Percentiles rank a stretch among this genome's conserved stretches.
Conservation (phyloP, 2,113 vertebrate species). For the Hydropotes inermis region DNA sequence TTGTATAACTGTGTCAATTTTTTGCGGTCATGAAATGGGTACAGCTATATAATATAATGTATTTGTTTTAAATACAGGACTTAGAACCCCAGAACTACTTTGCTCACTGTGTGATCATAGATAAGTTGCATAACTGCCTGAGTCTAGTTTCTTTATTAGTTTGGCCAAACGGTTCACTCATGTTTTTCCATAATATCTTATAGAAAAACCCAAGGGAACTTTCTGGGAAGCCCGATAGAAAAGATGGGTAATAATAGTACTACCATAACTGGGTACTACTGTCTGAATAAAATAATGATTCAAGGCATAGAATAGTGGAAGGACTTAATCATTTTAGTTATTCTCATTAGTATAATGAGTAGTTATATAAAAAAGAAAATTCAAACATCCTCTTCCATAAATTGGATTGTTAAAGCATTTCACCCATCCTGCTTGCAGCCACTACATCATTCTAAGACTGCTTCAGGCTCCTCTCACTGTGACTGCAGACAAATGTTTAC, state of each 20-base stretch:
- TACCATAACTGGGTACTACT: background rate
- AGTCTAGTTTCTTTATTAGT: background rate
- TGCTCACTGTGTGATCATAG: background rate
- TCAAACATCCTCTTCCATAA: background rate
- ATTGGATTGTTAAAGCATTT: background rate
- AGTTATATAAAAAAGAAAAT: background rate
- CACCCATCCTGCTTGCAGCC: fast-evolving
- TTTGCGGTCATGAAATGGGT: background rate
- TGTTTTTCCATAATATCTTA: background rate
- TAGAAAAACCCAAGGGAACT: background rate
- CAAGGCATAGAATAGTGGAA: background rate
- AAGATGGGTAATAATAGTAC: background rate
- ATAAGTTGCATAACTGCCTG: background rate
- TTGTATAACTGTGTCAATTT: background rate
- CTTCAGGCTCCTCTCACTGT: background rate
- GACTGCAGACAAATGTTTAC: background rate
- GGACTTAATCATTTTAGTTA: background rate
- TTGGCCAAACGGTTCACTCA: background rate
- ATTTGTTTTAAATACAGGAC: background rate
- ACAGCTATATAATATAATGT: background rate
- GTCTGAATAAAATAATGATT: background rate
- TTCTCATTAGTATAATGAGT: background rate
- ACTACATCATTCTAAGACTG: background rate
- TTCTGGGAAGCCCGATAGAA: background rate
- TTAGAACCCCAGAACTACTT: background rate